Base-by-base conservation (phyloP, 2,113 vertebrate genomes). In the Oncorhynchus gorbuscha region DNA sequence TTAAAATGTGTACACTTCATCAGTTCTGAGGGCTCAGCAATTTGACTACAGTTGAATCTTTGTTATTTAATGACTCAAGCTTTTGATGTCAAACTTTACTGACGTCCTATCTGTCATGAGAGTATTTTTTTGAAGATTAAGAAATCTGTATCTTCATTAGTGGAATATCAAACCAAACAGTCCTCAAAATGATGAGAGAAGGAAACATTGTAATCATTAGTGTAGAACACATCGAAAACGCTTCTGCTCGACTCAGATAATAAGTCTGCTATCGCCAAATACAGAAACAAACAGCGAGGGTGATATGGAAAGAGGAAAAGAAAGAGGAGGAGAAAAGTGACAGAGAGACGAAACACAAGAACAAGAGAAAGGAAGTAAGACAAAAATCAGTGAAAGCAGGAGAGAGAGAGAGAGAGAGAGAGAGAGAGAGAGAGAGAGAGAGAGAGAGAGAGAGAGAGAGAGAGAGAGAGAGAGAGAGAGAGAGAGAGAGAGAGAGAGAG, bases 41-140 rank as follows among this genome's bases (percentile, higher is more conserved):
- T 90, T 89, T 89, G 89, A 91, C 91, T 92, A 86, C 85, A 89
- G 82, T 87, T 84, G 86, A 89, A 91, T 92, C 90, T 81, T 79
- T 87, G 85, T 79, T 84, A 84, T 87, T 92, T 90, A 92, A 92
- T 89, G 85, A 91, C 86, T 84, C 83, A 78, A 83, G 86, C 80
- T 76, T 73, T 83, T 28, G 82, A 86, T 79, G 82, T 81, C 85
- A 91, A 91, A 89, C 77, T 88, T 81, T 83, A 81, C 85, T 72
- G 8, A 58, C 78, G 74, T 74, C 83, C 73, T 87, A 93, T 91
- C 89, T 90, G 48, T 76, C 81, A 72, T 83, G 85, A 88, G 86
- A 88, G 81, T 82, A 90, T 88, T 69, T 87, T 78, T 48, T 3
- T 75, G 14, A 75, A 90, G 89, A 92, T 92, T 90, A 90, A 81